These are phyloP conservation scores for Villa cingulata DNA, from an alignment of 2,888 invertebrate genomes.

Conservation along the genomic window DNA sequence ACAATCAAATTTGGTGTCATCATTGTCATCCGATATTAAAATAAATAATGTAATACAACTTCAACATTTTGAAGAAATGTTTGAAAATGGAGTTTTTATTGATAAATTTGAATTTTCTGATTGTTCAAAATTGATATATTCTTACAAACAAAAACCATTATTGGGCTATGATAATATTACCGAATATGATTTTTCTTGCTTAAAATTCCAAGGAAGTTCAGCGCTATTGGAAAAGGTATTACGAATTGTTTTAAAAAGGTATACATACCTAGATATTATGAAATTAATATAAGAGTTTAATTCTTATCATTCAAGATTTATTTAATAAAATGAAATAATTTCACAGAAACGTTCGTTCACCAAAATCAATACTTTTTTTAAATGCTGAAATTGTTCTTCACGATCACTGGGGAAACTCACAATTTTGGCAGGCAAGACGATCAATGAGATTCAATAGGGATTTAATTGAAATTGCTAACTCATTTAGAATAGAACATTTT, in stretches of 20 bases:
- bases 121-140: conserved; percentile 31
- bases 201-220: conserved; percentile 70
- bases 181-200: conserved; percentile 38
- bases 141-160: conserved; percentile 35
- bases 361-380: conserved; percentile 22
- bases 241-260: not conserved
- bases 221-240: conserved; percentile 50
- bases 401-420: conserved; percentile 65
- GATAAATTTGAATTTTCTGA: conserved; percentile 61
- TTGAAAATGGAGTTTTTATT: conserved; percentile 63
- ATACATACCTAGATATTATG: not conserved
- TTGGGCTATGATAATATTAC: conserved; percentile 61
- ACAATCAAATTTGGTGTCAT: conserved; percentile 6
- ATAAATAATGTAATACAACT: conserved; percentile 70
- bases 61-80: conserved; percentile 75
- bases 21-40: conserved; percentile 22
- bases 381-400: conserved; percentile 81
- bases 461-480: conserved; percentile 51
- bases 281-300: no score
- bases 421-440: conserved; percentile 75
- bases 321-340: not conserved
- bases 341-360: not conserved
- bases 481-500: conserved; percentile 49
- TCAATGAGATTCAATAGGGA: conserved; percentile 79
- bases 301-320: not conserved